These are phyloP conservation scores for Protophormia terraenovae DNA, from an alignment of 2,888 invertebrate genomes.

Conservation along the genomic window DNA sequence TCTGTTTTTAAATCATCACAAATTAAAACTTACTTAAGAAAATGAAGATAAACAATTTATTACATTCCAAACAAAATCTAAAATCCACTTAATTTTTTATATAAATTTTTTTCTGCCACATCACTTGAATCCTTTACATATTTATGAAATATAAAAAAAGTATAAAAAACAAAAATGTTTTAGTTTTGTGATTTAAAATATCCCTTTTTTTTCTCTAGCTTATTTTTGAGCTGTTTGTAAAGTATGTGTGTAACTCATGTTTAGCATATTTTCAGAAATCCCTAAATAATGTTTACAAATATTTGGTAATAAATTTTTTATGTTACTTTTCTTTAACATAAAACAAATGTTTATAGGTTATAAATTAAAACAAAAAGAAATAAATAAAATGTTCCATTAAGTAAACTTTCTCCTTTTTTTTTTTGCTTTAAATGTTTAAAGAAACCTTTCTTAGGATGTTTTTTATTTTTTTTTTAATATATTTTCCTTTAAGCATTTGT, in stretches of 20 bases:
- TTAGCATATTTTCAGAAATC: slow-evolving; percentile 13
- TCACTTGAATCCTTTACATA: not conserved
- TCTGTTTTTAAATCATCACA: not conserved
- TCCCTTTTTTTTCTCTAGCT: not conserved
- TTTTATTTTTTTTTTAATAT: slow-evolving; percentile 19
- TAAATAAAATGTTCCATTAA: slow-evolving; percentile 15
- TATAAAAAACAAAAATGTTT: not conserved
- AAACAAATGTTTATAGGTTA: slow-evolving; percentile 9
- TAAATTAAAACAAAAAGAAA: slow-evolving; percentile 7
- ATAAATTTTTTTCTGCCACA: not conserved
- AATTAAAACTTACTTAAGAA: not conserved
- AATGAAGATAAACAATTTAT: not conserved
- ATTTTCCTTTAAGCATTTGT: not conserved
- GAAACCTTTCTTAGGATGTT: not conserved
- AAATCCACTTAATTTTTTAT: not conserved
- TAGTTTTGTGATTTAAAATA: not conserved
- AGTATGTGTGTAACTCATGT: not conserved
- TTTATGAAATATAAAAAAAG: not conserved
- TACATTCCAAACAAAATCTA: not conserved
- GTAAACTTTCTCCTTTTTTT: not conserved
- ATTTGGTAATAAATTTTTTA: slow-evolving; percentile 5
- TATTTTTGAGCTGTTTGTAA: not conserved
- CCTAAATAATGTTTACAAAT: slow-evolving; percentile 5
- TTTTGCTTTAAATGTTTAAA: not conserved
- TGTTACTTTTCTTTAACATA: not conserved